Evolutionary conservation across 2,113 vertebrate species (phyloP).

Genomic region (human (Homo sapiens)): DNA sequence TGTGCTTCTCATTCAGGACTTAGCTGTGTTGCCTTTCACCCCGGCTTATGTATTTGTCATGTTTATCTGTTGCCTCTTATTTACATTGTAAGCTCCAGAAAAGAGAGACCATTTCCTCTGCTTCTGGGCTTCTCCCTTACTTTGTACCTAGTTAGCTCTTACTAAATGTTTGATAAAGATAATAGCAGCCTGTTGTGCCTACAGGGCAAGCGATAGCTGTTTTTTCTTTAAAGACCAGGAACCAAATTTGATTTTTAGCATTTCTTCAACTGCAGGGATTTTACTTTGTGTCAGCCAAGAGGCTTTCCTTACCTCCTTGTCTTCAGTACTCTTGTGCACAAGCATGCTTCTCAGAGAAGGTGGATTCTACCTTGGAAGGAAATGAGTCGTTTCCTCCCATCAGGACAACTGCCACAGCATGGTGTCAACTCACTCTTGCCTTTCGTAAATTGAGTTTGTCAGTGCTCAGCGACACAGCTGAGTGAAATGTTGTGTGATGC

Average conservation of each 20-base stretch:
- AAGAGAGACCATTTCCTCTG: neutral
- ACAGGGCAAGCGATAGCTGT: neutral
- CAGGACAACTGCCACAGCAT: slow-evolving; percentile 57
- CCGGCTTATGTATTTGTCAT: neutral
- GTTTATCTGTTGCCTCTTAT: neutral
- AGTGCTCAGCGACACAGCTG: slow-evolving; percentile 84
- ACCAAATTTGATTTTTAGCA: neutral
- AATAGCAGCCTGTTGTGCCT: neutral
- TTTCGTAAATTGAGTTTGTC: slow-evolving; percentile 87
- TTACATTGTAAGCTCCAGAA: neutral
- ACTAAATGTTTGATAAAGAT: neutral
- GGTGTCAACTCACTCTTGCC: slow-evolving; percentile 68
- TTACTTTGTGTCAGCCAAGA: neutral
- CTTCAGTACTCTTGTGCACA: slow-evolving; percentile 30
- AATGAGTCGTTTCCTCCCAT: slow-evolving; percentile 72
- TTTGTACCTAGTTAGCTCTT: neutral
- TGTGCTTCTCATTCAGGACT: neutral
- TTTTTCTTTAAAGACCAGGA: neutral
- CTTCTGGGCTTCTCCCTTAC: neutral
- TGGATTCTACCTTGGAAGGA: slow-evolving; percentile 64
- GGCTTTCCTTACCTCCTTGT: neutral
- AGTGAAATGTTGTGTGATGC: slow-evolving; percentile 77
- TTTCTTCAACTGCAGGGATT: neutral
- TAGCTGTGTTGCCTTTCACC: fast-evolving
- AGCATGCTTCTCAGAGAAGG: slow-evolving; percentile 57